Evolutionary conservation across 2,113 vertebrate genomes (phyloP), one percentile per base, ranked within the genome.

Genomic region (Salvelinus sp.): DNA sequence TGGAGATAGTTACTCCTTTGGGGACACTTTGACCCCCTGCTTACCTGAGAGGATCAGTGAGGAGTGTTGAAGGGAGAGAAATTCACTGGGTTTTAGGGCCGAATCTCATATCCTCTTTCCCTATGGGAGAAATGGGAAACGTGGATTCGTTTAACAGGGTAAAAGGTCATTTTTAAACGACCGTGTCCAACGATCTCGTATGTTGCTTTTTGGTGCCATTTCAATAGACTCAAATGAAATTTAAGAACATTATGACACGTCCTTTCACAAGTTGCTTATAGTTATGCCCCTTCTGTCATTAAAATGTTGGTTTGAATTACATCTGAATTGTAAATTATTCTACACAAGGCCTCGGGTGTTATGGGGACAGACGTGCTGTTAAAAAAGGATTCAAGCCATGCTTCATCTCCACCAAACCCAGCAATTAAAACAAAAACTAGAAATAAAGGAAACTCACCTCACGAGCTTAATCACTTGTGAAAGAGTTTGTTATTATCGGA

Each of bases 31-130:
- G n/a, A 64, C 79, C 82, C 79, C 79, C 83, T 72, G 75, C 78
- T 28, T 38, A 22, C 64, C 57, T 71, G 83, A 86, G 74, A 82
- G 80, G 79, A 86, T 89, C 90, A 86, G 86, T 89, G 70, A 28
- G 62, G 6, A 0, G 47, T 78, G 54, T 76, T 54, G 16, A 77
- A 72, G 20, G 58, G 62, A 72, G 48, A 78, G 28, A 81, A 57
- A 82, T 77, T 78, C 83, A 72, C 82, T 72, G 63, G 57, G 82
- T 75, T 79, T 82, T 70, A 71, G 72, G 70, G 60, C 50, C 73
- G 30, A 74, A 76, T 79, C 63, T 65, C 44, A 85, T 88, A 88
- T 85, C 73, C 78, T 66, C 13, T 14, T 18, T 62, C 82, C 80
- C 58, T 78, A 44, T 62, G 6, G 5, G 23, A 38, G 28, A 73